Evolutionary conservation across 2,797 vertebrate species (phyloP).

Genomic region (Brachyalestes nurse): DNA sequence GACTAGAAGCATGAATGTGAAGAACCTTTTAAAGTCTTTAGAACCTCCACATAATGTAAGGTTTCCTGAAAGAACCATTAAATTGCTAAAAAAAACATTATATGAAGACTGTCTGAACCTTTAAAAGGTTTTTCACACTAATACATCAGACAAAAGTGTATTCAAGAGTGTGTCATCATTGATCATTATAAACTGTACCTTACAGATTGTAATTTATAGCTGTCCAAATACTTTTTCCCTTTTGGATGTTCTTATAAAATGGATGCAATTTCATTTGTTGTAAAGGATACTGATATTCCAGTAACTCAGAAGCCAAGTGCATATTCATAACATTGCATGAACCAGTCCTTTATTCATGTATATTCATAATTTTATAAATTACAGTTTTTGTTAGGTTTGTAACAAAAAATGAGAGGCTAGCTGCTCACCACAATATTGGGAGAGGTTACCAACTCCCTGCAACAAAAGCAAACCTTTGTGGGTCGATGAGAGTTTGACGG

Average conservation of each 20-base stretch:
- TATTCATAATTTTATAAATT: background rate
- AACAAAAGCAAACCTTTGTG: conserved; percentile 90
- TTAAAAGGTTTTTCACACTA: too few relatives aligned
- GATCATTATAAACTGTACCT: background rate
- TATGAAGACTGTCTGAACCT: too few relatives aligned
- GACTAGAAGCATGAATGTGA: too few relatives aligned
- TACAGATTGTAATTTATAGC: background rate
- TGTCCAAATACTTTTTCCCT: background rate
- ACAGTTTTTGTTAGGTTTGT: background rate
- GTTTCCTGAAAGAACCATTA: too few relatives aligned
- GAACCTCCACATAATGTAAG: too few relatives aligned
- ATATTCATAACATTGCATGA: background rate
- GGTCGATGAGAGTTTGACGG: conserved; percentile 98
- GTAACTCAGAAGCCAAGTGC: background rate
- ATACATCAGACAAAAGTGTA: too few relatives aligned
- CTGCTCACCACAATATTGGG: conserved; percentile 94
- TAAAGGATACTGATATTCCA: background rate
- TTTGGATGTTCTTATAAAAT: background rate
- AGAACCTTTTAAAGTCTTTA: too few relatives aligned
- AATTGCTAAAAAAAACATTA: too few relatives aligned
- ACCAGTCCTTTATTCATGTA: background rate
- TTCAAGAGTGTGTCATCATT: background rate
- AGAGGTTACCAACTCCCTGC: conserved; percentile 93
- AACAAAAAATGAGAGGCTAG: conserved; percentile 92
- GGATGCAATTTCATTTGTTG: background rate